Evolutionary conservation across 2,797 vertebrate genomes (phyloP).

Genomic region (Liparis tanakae): DNA sequence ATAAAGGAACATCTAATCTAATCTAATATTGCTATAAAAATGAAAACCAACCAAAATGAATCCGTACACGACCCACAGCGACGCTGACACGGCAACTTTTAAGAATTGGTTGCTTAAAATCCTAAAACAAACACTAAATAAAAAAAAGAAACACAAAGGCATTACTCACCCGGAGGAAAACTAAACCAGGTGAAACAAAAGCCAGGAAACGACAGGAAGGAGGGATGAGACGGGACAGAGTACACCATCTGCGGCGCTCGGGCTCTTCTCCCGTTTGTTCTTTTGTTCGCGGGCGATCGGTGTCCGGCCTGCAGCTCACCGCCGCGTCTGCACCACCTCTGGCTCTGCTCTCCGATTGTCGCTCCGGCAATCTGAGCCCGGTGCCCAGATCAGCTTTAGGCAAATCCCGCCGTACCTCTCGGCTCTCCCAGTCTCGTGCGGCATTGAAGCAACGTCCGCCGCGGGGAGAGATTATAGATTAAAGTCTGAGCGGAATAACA

Average conservation of each 20-base stretch:
- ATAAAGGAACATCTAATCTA: no score
- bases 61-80: background rate
- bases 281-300: constrained; percentile 69
- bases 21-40: background rate
- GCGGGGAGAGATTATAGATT: constrained; percentile 26
- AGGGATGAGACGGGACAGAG: constrained; percentile 14
- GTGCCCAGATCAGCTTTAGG: constrained; percentile 55
- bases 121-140: constrained; percentile 5
- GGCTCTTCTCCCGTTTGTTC: constrained; percentile 64
- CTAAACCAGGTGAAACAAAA: constrained; percentile 61
- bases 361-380: constrained; percentile 64
- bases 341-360: constrained; percentile 53
- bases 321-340: constrained; percentile 43
- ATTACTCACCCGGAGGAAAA: constrained; percentile 24
- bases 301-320: constrained; percentile 65
- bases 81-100: constrained; percentile 16
- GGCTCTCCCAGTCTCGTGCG: constrained; percentile 22
- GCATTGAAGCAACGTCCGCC: constrained; percentile 9
- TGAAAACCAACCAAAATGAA: no score
- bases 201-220: constrained; percentile 32
- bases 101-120: constrained; percentile 6
- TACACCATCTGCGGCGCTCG: constrained; percentile 29
- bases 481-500: constrained; percentile 6
- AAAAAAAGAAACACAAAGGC: constrained; percentile 41
- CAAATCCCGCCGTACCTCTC: constrained; percentile 44